A percentile compares a stretch with the other conserved stretches of the same genome.
Conservation (phyloP, 2,888 invertebrate species). For the Cheilosia scutellata region DNA sequence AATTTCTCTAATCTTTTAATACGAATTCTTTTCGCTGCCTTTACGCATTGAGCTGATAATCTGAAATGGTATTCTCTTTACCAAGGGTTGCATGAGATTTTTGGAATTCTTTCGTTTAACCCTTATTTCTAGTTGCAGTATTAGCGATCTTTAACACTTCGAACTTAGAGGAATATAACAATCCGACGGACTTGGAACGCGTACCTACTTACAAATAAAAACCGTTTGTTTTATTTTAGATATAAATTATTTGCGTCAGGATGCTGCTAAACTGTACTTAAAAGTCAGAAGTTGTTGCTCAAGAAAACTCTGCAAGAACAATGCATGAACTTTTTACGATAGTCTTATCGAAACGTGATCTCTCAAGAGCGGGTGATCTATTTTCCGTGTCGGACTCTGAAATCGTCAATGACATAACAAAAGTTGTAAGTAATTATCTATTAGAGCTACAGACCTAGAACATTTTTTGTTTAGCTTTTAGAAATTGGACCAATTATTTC, state of each 20-base stretch:
- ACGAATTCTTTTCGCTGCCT: slow-evolving; percentile 37
- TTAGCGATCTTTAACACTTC: slow-evolving; percentile 11
- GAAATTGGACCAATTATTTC: slow-evolving; percentile 93
- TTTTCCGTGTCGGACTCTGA: slow-evolving; percentile 94
- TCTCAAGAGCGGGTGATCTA: slow-evolving; percentile 95
- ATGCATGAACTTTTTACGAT: slow-evolving; percentile 97
- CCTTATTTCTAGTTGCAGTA: slow-evolving; percentile 8
- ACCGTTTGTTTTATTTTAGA: slow-evolving; percentile 11
- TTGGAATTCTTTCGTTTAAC: slow-evolving; percentile 40
- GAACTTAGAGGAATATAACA: slow-evolving; percentile 4
- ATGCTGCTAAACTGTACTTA: slow-evolving; percentile 40
- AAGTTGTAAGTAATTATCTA: slow-evolving; percentile 88
- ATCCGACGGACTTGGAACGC: neutral
- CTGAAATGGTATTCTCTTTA: slow-evolving; percentile 55
- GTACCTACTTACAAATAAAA: neutral
- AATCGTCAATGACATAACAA: slow-evolving; percentile 93
- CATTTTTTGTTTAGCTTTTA: slow-evolving; percentile 85
- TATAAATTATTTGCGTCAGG: slow-evolving; percentile 3
- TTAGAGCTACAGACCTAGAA: neutral
- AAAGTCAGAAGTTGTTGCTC: slow-evolving; percentile 11
- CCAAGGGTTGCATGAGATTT: slow-evolving; percentile 61
- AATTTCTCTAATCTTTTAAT: slow-evolving; percentile 59
- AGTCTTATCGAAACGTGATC: slow-evolving; percentile 94
- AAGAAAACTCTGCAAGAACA: slow-evolving; percentile 80
- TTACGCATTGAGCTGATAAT: slow-evolving; percentile 48